Base-by-base conservation (phyloP, 2,797 vertebrate genomes). In the Helarctos malayanus region DNA sequence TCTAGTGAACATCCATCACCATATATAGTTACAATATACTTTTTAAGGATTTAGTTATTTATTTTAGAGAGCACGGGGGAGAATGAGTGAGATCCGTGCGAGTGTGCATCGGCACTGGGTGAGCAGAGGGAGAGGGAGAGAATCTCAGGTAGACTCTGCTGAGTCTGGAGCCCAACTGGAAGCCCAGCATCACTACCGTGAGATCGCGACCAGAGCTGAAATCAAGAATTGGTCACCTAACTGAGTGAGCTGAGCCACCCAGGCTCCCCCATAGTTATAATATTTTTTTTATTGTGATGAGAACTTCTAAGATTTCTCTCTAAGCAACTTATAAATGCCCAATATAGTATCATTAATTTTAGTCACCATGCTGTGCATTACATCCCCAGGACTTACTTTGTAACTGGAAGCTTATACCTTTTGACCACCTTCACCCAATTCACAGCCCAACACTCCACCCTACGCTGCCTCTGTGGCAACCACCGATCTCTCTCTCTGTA, bases 11-110 rank as follows among this genome's bases (percentile, higher is more conserved):
- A 23, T 75, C 71, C 71, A 75, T 23, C 76, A n/a, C 49, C 32
- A 13, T n/a, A 52, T n/a, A n/a, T 54, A 52, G 29, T 49, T 49
- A 47, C 25, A 75, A 27, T 73, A 9, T 27, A 8, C 35, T 68
- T 68, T 68, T 68, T 35, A 68, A 68, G n/a, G n/a, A 35, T 35
- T 35, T 21, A 68, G 19, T 68, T 68, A n/a, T 9, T 68, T 68
- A 35, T 35, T 68, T 35, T 68, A 68, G 65, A 68, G 32, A 68
- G 41, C 41, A 41, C 41, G 41, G 41, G 5, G 41, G 63, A n/a
- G 63, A 35, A 1, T 13, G 5, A 61, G 59, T 32, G 18, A 68
- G n/a, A 19, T 32, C 0, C 0, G 1, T 68, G 65, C n/a, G 35
- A 35, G n/a, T 21, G 18, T 35, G 65, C n/a, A 68, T 9, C n/a